Percentiles rank a stretch among this genome's conserved stretches.
These are phyloP conservation scores for Nasonia longicornis DNA, from an alignment of 1,140 invertebrate species.

Conservation along the genomic window DNA sequence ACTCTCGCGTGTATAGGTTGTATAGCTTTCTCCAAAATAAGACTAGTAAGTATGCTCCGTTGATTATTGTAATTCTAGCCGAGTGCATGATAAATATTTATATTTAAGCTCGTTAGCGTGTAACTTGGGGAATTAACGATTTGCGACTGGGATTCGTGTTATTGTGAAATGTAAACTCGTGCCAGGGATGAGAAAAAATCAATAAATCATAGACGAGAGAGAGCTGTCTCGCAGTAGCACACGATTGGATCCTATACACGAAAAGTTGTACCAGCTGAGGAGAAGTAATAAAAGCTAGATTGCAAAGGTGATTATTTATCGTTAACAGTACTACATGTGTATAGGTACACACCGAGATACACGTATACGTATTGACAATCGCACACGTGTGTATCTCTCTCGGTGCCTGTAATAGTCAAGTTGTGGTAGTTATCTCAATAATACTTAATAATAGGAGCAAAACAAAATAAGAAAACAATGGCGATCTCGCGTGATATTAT, in stretches of 20 bases:
- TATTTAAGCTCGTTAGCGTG: background rate
- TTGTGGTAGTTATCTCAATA: too few relatives aligned
- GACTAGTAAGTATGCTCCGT: slow-evolving; percentile 7
- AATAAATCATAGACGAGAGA: background rate
- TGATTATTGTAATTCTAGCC: background rate
- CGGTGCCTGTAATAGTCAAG: too few relatives aligned
- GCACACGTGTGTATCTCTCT: too few relatives aligned
- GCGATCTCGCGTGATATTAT: too few relatives aligned
- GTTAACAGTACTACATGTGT: too few relatives aligned
- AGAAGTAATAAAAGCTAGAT: background rate
- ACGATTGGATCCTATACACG: background rate
- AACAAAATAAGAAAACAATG: too few relatives aligned
- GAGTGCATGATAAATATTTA: background rate
- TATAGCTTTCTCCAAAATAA: slow-evolving; percentile 1
- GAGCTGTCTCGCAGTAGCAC: background rate
- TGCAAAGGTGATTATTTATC: too few relatives aligned
- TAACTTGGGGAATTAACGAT: background rate
- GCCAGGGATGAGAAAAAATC: slow-evolving; percentile 18
- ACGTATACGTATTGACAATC: too few relatives aligned
- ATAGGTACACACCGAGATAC: too few relatives aligned
- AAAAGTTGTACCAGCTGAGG: background rate
- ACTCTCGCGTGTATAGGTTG: background rate
- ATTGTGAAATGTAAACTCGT: background rate
- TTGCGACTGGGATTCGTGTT: background rate
- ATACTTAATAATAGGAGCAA: too few relatives aligned